These are phyloP conservation scores for Heterochromis multidens DNA, from an alignment of 2,113 vertebrate species.

Conservation along the genomic window DNA sequence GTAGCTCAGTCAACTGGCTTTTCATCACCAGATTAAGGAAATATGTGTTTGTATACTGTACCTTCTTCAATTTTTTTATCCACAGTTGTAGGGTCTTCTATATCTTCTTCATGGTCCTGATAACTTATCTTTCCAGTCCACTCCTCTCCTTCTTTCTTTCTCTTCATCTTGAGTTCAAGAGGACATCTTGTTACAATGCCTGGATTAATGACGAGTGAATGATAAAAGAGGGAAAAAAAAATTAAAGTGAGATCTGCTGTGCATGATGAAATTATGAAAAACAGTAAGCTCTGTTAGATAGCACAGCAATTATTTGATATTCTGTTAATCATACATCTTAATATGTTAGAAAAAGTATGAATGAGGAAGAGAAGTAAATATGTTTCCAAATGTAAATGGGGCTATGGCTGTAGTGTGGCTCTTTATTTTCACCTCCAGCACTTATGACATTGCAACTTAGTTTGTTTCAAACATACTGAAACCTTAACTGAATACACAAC, in stretches of 20 bases:
- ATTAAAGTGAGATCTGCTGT: not conserved
- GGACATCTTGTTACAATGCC: conserved; percentile 79
- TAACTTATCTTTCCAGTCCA: conserved; percentile 74
- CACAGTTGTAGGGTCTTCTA: conserved; percentile 62
- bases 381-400: not conserved
- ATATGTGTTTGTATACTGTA: not conserved
- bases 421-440: not conserved
- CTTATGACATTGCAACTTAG: not conserved
- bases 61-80: conserved; percentile 70
- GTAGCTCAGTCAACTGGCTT: not conserved
- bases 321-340: not conserved
- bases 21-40: not conserved
- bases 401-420: not conserved
- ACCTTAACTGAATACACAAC: not conserved
- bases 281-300: not conserved
- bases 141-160: conserved; percentile 46
- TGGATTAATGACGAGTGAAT: conserved; percentile 3
- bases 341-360: not conserved
- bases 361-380: not conserved
- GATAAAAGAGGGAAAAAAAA: not conserved
- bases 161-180: conserved; percentile 77
- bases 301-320: not conserved
- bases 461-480: not conserved
- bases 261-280: not conserved
- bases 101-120: conserved; percentile 22